Percentiles rank a stretch among this genome's conserved stretches.
phyloP scores from a whole-genome alignment of 2,888 invertebrate species.

The Drosophila parthenogenetica region DNA sequence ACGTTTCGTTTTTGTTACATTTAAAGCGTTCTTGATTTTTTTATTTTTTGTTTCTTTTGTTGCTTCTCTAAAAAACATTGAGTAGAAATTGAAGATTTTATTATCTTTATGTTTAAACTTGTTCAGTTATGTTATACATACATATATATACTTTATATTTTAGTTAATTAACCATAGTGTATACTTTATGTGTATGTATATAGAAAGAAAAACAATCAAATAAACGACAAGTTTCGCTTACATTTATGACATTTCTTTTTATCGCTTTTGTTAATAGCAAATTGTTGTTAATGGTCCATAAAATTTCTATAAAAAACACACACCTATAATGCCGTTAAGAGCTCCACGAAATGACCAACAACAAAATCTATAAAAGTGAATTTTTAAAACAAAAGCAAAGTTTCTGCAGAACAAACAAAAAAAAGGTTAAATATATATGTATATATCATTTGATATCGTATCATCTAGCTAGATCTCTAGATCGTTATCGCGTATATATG shows the following conservation, averaged over 20 bases:
- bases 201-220: constrained; percentile 28
- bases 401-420: too few relatives aligned
- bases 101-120: constrained; percentile 34
- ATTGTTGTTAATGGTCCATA: constrained; percentile 69
- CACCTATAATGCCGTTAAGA: constrained; percentile 30
- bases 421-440: constrained; percentile 14
- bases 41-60: too few relatives aligned
- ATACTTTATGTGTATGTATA: constrained; percentile 34
- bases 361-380: constrained; percentile 17
- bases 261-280: constrained; percentile 22
- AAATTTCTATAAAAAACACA: constrained; percentile 68
- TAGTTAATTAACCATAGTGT: constrained; percentile 35
- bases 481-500: constrained; percentile 27
- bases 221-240: constrained; percentile 46
- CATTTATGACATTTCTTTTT: constrained; percentile 34
- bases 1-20: constrained; percentile 80
- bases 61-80: constrained; percentile 67
- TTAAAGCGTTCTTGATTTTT: constrained; percentile 65
- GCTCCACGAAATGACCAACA: constrained; percentile 22
- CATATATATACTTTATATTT: constrained; percentile 26
- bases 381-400: constrained; percentile 19
- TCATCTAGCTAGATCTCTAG: constrained; percentile 48
- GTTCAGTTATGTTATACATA: constrained; percentile 32
- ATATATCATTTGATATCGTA: constrained; percentile 32
- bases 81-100: constrained; percentile 66